phyloP scores from a whole-genome alignment of 53 echinoderm and acorn worm genomes.

The Zoroaster sp. region DNA sequence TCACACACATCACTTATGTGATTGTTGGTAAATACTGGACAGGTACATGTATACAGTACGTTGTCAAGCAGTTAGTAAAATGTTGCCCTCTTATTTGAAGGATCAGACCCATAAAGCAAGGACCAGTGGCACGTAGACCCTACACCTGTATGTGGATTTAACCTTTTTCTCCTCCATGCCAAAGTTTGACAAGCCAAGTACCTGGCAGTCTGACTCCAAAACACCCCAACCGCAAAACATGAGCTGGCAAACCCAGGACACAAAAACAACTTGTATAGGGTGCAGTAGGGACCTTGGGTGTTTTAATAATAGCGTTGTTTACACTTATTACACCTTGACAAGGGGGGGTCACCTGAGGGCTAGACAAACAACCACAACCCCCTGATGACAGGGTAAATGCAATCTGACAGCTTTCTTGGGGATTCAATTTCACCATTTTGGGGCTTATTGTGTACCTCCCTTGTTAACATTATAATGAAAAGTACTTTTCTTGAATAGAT shows the following conservation, averaged over 20 bases:
- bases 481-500: background rate
- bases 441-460: background rate
- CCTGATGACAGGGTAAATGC: slow-evolving; percentile 3
- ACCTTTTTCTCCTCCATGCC: background rate
- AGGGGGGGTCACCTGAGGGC: slow-evolving; percentile 25
- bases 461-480: background rate
- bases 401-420: background rate
- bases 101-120: too few species aligned
- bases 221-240: too few species aligned
- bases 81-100: too few species aligned
- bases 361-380: slow-evolving; percentile 47
- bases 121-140: too few species aligned
- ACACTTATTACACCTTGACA: slow-evolving; percentile 29
- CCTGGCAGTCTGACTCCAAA: background rate
- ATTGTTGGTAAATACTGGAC: too few species aligned
- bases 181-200: background rate
- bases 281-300: background rate
- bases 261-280: background rate
- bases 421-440: background rate
- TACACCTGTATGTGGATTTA: background rate
- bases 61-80: too few species aligned
- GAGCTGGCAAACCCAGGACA: background rate
- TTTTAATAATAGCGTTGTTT: background rate
- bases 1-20: too few species aligned
- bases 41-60: too few species aligned